These are phyloP conservation scores for Marronus borbonicus DNA, from an alignment of 2,888 invertebrate species.

Conservation along the genomic window DNA sequence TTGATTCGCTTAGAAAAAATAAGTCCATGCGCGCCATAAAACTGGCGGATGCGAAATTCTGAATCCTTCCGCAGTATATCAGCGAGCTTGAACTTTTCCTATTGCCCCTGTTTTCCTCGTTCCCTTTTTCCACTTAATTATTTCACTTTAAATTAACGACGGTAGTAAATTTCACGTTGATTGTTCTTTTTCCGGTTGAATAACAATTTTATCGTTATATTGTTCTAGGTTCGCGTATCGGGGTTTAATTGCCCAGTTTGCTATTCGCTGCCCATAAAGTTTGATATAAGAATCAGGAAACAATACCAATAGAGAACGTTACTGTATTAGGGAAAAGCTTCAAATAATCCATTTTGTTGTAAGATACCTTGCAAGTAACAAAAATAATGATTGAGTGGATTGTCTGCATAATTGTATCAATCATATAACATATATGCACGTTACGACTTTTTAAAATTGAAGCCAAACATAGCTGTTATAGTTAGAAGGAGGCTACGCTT, in stretches of 20 bases:
- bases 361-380: no score
- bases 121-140: constrained; percentile 44
- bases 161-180: constrained; percentile 13
- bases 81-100: constrained; percentile 27
- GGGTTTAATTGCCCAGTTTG: neutral
- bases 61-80: constrained; percentile 50
- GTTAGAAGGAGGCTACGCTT: no score
- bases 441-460: no score
- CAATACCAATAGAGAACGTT: no score
- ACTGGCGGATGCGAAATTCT: constrained; percentile 57
- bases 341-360: no score
- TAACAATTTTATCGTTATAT: constrained; percentile 50
- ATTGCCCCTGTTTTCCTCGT: constrained; percentile 54
- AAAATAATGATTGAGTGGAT: no score
- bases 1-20: constrained; percentile 69
- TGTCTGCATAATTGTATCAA: no score
- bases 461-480: no score
- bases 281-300: no score
- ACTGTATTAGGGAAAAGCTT: no score
- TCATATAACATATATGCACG: no score
- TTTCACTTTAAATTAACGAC: constrained; percentile 33
- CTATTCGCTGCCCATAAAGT: no score
- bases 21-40: constrained; percentile 69
- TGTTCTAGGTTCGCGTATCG: neutral
- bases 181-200: constrained; percentile 36